Evolutionary conservation across 2,888 invertebrate genomes (phyloP), one percentile per base, ranked within the genome.

Genomic region (Noctua fimbriata): DNA sequence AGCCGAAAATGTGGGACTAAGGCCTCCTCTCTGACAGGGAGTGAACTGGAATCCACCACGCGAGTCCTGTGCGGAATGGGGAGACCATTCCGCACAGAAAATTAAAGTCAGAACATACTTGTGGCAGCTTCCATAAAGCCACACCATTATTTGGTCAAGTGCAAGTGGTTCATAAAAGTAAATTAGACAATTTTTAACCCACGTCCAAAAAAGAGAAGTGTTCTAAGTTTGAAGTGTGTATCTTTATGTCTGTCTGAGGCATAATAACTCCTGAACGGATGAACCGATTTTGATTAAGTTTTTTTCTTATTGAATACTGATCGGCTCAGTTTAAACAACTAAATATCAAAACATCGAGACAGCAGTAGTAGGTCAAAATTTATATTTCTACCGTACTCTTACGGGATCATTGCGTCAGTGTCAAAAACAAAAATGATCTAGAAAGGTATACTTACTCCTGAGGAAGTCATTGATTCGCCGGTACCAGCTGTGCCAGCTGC

Each of bases 401-500:
- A 32, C 24, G 9, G 63, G 18, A 32, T 24, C 24, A 21, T 32
- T 49, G 0, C 21, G 52, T 32, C 28, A 6, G 21, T 69, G 14
- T 21, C 12, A 49, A 41, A 55, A 55, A 71, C n/a, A 52, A 41
- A 6, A 10, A n/a, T 32, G 18, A 47, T 76, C 41, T 4, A 36
- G 3, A 52, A 28, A 65, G 52, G 4, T 5, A n/a, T 16, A 73
- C 88, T 89, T 83, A 96, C 96, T 93, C 83, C 88, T 92, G 6
- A 97, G 93, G 91, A 97, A 96, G 21, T 96, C 94, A 84, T 94
- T 95, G 92, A 95, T 93, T 41, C 95, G 93, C 72, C 92, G 90
- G 89, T 93, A 94, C 97, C 97, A 97, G n/a, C 90, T 89, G 49
- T 95, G 94, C 96, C 95, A 96, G 93, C 94, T 96, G 89, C 96